phyloP scores from a whole-genome alignment of 2,113 vertebrate species.

The Chroicocephalus ridibundus region DNA sequence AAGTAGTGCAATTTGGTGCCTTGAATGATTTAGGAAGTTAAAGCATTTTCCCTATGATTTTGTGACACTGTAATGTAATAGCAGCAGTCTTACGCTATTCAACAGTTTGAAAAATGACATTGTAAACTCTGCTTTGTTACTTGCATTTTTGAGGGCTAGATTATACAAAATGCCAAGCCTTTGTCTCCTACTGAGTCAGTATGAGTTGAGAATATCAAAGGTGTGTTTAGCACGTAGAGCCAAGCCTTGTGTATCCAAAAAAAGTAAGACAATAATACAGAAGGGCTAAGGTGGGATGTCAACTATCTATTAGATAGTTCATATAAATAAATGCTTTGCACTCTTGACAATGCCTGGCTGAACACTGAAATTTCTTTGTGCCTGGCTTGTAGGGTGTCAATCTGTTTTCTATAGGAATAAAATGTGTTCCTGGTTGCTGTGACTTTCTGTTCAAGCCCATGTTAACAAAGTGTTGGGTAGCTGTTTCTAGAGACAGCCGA shows the following conservation, averaged over 20 bases:
- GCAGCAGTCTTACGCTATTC: neutral
- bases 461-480: neutral
- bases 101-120: neutral
- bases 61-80: neutral
- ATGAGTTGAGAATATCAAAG: neutral
- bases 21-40: neutral
- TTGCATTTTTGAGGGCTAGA: neutral
- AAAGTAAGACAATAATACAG: neutral
- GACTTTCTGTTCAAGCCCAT: neutral
- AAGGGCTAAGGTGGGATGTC: neutral
- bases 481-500: neutral
- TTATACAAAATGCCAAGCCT: neutral
- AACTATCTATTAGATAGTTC: neutral
- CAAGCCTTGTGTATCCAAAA: neutral
- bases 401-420: neutral
- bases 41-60: neutral
- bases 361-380: neutral
- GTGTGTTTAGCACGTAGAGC: neutral
- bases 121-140: neutral
- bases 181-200: neutral
- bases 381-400: neutral
- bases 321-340: neutral
- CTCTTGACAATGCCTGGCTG: neutral
- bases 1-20: slow-evolving; percentile 8
- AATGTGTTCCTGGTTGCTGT: neutral